Percentiles rank a stretch among this genome's conserved stretches.
Evolutionary conservation across 2,888 invertebrate genomes (phyloP).

Genomic region (Sinodicranocentrus sp.): DNA sequence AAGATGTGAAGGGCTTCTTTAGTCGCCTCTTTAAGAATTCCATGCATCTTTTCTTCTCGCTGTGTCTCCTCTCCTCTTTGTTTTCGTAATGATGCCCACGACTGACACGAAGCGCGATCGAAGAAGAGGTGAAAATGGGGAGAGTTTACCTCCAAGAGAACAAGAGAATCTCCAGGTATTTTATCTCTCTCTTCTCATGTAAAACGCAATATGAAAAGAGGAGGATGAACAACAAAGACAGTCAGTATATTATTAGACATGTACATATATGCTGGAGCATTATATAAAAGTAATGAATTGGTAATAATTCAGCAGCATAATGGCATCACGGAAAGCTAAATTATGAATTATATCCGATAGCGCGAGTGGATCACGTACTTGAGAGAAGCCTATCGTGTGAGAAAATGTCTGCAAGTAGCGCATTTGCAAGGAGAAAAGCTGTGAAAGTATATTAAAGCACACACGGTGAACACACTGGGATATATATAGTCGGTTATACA

Average conservation of each 20-base stretch:
- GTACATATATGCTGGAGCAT: neutral
- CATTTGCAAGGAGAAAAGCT: too few species aligned
- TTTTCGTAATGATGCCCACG: neutral
- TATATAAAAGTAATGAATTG: conserved; percentile 35
- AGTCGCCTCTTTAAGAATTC: conserved; percentile 3
- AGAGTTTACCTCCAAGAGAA: neutral
- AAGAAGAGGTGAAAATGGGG: neutral
- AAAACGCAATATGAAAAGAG: neutral
- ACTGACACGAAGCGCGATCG: neutral
- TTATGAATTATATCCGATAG: conserved; percentile 42
- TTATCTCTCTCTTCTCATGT: neutral
- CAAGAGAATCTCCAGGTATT: neutral
- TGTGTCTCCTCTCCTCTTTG: neutral
- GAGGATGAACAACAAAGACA: neutral
- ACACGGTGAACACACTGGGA: too few species aligned
- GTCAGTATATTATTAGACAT: neutral
- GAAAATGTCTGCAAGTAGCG: too few species aligned
- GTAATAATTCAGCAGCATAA: conserved; percentile 37
- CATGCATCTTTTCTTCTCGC: neutral
- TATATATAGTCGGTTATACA: too few species aligned
- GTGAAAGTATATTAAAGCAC: too few species aligned
- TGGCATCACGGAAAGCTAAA: conserved; percentile 44
- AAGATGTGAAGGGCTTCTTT: neutral
- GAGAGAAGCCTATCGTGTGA: neutral
- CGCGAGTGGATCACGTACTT: conserved; percentile 29